Percentiles rank a stretch among this genome's conserved stretches.
Conservation (phyloP, 30 jellyfish, hydroid and myxozoan species). For the Phacellophora camtschatica region DNA sequence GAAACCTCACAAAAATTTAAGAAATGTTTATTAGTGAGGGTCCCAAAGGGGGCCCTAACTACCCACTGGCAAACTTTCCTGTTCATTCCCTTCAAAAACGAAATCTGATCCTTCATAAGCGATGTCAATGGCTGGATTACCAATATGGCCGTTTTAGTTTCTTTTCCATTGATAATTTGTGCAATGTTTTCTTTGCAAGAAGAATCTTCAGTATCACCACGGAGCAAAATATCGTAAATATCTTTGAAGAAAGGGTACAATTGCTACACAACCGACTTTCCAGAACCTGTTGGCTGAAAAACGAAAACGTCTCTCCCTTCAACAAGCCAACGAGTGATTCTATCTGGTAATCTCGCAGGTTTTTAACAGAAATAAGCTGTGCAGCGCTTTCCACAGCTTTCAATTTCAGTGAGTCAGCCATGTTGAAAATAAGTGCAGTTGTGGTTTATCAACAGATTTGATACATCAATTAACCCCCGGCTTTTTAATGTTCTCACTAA, state of each 20-base stretch:
- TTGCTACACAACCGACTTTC: background rate
- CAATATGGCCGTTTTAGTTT: background rate
- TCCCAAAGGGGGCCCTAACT: no score
- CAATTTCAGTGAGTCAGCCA: background rate
- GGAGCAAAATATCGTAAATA: background rate
- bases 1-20: no score
- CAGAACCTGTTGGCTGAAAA: background rate
- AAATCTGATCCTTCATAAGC: background rate
- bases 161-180: background rate
- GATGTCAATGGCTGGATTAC: slow-evolving; percentile 4
- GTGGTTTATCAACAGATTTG: no score
- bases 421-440: no score
- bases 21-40: no score
- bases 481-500: no score
- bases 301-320: background rate
- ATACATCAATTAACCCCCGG: no score
- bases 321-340: background rate
- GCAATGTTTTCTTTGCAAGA: background rate
- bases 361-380: background rate
- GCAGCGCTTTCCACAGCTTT: background rate
- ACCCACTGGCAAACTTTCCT: background rate
- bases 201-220: background rate
- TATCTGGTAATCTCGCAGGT: background rate
- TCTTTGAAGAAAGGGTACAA: background rate
- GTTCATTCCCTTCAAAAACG: background rate